phyloP scores from a whole-genome alignment of 2,888 invertebrate species.

The Archaeoteleia sp. region DNA sequence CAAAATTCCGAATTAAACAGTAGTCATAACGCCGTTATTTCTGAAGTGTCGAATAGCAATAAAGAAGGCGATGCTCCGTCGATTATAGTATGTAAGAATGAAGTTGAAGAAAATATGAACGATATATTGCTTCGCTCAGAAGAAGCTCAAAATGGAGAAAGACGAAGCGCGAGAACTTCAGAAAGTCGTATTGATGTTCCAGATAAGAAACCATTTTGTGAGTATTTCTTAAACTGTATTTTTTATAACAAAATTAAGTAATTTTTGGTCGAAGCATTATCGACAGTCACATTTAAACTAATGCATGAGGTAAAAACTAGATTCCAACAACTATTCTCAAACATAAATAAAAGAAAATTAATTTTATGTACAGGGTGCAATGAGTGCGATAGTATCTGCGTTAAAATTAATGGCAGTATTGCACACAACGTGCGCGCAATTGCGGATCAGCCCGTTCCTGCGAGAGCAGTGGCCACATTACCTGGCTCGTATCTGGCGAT shows the following conservation, averaged over 20 bases:
- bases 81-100: slow-evolving; percentile 10
- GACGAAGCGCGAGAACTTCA: slow-evolving; percentile 41
- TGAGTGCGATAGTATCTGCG: slow-evolving; percentile 71
- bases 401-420: slow-evolving; percentile 66
- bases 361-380: slow-evolving; percentile 70
- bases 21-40: slow-evolving; percentile 35
- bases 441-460: slow-evolving; percentile 82
- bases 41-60: slow-evolving; percentile 35
- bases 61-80: slow-evolving; percentile 14
- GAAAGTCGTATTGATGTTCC: slow-evolving; percentile 42
- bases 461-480: slow-evolving; percentile 86
- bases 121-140: slow-evolving; percentile 30
- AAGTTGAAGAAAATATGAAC: slow-evolving; percentile 48
- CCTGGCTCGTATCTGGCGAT: slow-evolving; percentile 81
- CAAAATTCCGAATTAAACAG: slow-evolving; percentile 60
- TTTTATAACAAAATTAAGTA: too few relatives aligned
- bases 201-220: slow-evolving; percentile 67
- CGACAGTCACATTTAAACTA: too few relatives aligned
- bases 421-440: slow-evolving; percentile 75
- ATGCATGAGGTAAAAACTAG: too few relatives aligned
- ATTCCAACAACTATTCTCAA: background rate
- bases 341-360: slow-evolving; percentile 4
- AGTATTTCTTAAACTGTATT: slow-evolving; percentile 34
- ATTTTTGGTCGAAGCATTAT: too few relatives aligned
- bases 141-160: slow-evolving; percentile 27